Evolutionary conservation across 2,888 invertebrate genomes (phyloP), one percentile per base, ranked within the genome.

Genomic region (Trachelus iudaicus): DNA sequence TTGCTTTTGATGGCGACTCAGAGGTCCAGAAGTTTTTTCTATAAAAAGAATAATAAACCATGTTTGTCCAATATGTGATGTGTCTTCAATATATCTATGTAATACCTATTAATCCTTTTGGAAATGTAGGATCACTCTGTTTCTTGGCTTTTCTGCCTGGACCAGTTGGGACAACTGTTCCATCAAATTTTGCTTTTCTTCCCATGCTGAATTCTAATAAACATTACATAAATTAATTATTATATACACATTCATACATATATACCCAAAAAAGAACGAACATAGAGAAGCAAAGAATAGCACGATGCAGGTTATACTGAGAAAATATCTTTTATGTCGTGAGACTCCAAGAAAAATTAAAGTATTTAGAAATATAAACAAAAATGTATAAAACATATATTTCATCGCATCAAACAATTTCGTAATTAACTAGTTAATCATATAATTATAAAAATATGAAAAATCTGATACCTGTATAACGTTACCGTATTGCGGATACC

Each of bases 71-170:
- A 23, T 23, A 56, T 2, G 0, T 9, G 2, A 56, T 23, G 23
- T 56, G 9, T 56, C 6, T 23, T 56, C 23, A 56, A 56, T 56
- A 56, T 9, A 23, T 56, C 23, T 23, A 56, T 56, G 9, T 23
- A 23, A 4, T 91, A 94, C 94, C 93, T 87, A 89, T 85, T 68
- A 94, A 84, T 79, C 93, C 92, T 87, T 94, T 94, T 79, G 94
- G 94, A 88, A 96, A 94, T 75, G 93, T 93, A 1, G 98, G 98
- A 85, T 96, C 95, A 73, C 94, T 94, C 89, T 98, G 98, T 89
- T 98, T 98, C 84, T 95, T 96, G 0, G 97, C 93, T 92, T 98
- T 98, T 83, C 95, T 94, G 0, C 98, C 98, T 12, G 96, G 97
- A 0, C 98, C 98, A 86, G 95, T 96, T 89, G 96, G 96, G 2